phyloP scores from a whole-genome alignment of 1,140 invertebrate species.

The Micrasema longulum region DNA sequence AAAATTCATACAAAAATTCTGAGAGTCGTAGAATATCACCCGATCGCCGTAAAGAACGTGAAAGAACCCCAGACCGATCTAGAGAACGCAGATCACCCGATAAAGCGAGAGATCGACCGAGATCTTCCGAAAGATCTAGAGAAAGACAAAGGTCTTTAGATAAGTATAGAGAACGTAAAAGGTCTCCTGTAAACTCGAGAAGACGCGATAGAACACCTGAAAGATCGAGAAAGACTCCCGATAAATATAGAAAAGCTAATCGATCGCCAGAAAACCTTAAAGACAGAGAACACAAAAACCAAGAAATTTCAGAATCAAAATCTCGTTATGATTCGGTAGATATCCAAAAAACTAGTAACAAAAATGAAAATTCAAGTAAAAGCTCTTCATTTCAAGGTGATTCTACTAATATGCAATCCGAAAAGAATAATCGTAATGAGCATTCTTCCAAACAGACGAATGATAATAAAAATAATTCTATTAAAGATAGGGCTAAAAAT shows the following conservation, averaged over 20 bases:
- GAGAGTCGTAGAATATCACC: conserved; percentile 13
- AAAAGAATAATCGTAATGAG: conserved; percentile 3
- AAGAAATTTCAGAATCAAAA: background rate
- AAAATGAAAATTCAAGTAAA: background rate
- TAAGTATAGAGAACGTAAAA: conserved; percentile 10
- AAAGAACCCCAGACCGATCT: conserved; percentile 9
- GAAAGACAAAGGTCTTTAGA: conserved; percentile 1
- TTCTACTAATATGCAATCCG: background rate
- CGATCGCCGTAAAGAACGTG: conserved; percentile 1
- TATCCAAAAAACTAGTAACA: background rate
- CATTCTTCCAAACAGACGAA: background rate
- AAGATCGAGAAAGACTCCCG: conserved; percentile 14
- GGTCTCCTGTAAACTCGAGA: conserved; percentile 1
- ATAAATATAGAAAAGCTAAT: background rate
- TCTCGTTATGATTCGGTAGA: conserved; percentile 3
- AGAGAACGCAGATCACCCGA: conserved; percentile 30
- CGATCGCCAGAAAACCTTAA: background rate
- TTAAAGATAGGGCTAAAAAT: conserved; percentile 1
- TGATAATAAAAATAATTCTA: conserved; percentile 24
- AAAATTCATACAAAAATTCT: background rate
- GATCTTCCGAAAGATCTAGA: conserved; percentile 4
- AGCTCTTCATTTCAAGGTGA: background rate
- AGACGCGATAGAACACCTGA: conserved; percentile 8
- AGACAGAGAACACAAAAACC: conserved; percentile 7
- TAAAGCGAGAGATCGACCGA: conserved; percentile 11